Conservation (phyloP, 2,888 invertebrate species). For the Agonopterix heracliana region DNA sequence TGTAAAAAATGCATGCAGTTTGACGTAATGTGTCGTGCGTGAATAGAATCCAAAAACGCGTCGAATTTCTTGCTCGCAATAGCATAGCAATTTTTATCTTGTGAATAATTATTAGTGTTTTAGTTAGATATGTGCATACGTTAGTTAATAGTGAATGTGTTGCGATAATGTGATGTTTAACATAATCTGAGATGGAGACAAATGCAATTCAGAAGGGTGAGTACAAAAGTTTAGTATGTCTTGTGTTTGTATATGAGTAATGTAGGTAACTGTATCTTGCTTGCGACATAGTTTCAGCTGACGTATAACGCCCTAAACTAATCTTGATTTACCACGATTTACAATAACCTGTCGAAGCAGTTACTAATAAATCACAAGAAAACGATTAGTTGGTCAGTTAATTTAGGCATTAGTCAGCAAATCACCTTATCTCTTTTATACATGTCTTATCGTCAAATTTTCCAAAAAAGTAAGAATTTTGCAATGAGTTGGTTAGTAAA, state of each 20-base stretch:
- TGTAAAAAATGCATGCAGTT: no score
- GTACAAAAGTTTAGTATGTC: conserved; percentile 37
- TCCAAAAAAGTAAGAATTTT: conserved; percentile 1
- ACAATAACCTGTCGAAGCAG: neutral
- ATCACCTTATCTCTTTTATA: conserved; percentile 25
- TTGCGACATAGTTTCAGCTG: conserved; percentile 49
- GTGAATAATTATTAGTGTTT: neutral
- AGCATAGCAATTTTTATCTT: neutral
- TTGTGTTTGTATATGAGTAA: conserved; percentile 70
- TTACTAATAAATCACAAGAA: neutral
- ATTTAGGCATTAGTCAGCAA: conserved; percentile 19
- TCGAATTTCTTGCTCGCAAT: neutral
- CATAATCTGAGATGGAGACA: conserved; percentile 59
- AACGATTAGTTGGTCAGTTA: neutral
- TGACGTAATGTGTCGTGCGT: no score
- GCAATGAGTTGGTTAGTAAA: conserved; percentile 2
- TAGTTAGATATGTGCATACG: neutral
- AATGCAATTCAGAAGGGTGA: conserved; percentile 67
- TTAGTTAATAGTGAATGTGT: conserved; percentile 10
- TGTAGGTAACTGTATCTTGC: conserved; percentile 64
- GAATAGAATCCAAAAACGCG: neutral
- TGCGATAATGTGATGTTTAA: conserved; percentile 64
- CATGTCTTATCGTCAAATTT: conserved; percentile 25
- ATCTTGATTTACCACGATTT: conserved; percentile 5
- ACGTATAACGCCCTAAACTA: conserved; percentile 35